A percentile compares a stretch with the other conserved stretches of the same genome.
Evolutionary conservation across 2,797 vertebrate genomes (phyloP).

Genomic region (Poeciliopsis infans): DNA sequence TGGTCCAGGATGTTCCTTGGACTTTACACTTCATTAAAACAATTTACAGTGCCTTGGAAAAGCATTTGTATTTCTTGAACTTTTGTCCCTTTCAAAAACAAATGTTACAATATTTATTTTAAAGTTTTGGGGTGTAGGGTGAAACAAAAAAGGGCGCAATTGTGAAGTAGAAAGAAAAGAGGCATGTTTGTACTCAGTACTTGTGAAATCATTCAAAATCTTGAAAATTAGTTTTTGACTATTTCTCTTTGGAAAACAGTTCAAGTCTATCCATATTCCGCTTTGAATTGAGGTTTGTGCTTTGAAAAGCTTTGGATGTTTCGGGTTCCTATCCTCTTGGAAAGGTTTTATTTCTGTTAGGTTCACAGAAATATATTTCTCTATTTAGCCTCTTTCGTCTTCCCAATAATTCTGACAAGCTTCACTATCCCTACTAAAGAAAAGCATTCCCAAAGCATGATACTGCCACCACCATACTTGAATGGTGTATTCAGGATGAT

Average conservation of each 20-base stretch:
- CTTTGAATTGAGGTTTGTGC: background rate
- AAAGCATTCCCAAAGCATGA: background rate
- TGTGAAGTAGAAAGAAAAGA: background rate
- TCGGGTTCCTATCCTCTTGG: background rate
- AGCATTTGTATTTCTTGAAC: background rate
- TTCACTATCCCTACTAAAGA: background rate
- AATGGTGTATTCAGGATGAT: background rate
- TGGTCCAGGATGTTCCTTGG: background rate
- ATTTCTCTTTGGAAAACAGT: background rate
- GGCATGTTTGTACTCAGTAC: background rate
- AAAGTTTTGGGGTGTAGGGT: background rate
- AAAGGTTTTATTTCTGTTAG: background rate
- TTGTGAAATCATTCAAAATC: background rate
- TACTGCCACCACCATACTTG: background rate
- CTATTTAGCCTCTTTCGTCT: background rate
- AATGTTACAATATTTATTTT: background rate
- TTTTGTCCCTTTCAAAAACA: background rate
- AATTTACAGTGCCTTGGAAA: background rate
- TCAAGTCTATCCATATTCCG: background rate
- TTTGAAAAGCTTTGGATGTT: background rate
- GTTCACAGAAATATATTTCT: background rate
- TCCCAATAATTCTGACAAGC: background rate
- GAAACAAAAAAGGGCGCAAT: background rate
- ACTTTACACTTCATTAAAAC: background rate
- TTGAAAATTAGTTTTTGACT: background rate